Conservation (phyloP, 2,113 vertebrate species). For the Fregetta grallaria region DNA sequence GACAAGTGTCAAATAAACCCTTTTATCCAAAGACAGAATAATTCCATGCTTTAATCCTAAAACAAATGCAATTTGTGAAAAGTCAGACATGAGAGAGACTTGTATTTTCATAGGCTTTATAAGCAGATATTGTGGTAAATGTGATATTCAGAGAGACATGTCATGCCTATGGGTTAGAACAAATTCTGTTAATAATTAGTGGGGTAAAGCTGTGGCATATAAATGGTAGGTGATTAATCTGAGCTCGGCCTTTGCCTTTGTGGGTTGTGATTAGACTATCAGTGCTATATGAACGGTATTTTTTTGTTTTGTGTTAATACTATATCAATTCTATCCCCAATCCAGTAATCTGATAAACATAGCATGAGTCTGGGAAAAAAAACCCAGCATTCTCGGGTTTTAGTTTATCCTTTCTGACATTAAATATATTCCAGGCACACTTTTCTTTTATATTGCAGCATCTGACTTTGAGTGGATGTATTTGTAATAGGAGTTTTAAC, state of each 20-base stretch:
- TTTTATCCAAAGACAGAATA: conserved; percentile 30
- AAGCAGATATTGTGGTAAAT: neutral
- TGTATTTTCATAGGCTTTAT: neutral
- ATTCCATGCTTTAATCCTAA: conserved; percentile 37
- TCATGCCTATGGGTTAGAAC: neutral
- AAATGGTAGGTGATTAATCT: neutral
- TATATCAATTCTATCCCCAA: neutral
- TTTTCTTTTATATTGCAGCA: neutral
- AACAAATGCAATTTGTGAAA: conserved; percentile 15
- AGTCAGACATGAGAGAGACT: neutral
- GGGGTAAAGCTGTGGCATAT: neutral
- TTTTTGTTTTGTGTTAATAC: neutral
- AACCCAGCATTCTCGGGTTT: neutral
- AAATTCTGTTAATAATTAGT: neutral
- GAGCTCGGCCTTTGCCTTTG: neutral
- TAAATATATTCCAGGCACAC: neutral
- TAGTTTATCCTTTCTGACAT: neutral
- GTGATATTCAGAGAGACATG: neutral
- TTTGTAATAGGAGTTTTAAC: conserved; percentile 48
- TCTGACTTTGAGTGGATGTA: conserved; percentile 18
- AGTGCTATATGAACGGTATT: neutral
- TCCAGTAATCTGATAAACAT: neutral
- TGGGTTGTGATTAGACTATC: neutral
- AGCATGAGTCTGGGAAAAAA: neutral
- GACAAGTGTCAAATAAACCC: conserved; percentile 28